Conservation (phyloP, 1,140 invertebrate genomes). For the Oreohelix idahoensis region DNA sequence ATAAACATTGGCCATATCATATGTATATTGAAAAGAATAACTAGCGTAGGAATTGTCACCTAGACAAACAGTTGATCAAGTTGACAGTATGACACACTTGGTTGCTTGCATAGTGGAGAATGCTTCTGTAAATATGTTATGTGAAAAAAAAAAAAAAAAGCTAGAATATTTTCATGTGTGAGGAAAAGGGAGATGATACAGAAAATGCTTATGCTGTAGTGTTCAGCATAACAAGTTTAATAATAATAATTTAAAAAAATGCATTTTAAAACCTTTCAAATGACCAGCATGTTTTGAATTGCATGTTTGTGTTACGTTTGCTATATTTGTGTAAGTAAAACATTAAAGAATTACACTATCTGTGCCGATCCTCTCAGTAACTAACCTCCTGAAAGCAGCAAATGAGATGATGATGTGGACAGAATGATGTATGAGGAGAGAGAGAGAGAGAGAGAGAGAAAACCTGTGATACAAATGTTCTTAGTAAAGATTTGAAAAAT, state of each 20-base stretch:
- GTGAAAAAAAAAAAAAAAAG: too few species aligned
- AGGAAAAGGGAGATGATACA: neutral
- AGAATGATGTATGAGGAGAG: too few species aligned
- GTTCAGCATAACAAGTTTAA: constrained; percentile 18
- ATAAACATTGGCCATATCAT: neutral
- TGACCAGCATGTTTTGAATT: neutral
- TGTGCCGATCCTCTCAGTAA: too few species aligned
- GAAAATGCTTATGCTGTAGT: constrained; percentile 12
- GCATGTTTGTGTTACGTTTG: neutral
- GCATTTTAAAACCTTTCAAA: neutral
- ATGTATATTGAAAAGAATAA: too few species aligned
- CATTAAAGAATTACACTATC: too few species aligned
- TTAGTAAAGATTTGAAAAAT: too few species aligned
- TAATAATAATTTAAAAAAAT: neutral
- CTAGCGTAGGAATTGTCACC: too few species aligned
- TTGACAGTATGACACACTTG: neutral
- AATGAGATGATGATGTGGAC: too few species aligned
- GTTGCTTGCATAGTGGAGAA: neutral
- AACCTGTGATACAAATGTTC: too few species aligned
- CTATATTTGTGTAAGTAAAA: too few species aligned
- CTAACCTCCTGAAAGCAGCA: too few species aligned
- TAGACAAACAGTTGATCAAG: neutral
- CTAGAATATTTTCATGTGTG: neutral
- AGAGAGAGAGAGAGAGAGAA: too few species aligned
- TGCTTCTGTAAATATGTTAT: neutral